A percentile compares a stretch with the other conserved stretches of the same genome.
Conservation (phyloP, 2,888 invertebrate genomes). For the Charanyca ferruginea region DNA sequence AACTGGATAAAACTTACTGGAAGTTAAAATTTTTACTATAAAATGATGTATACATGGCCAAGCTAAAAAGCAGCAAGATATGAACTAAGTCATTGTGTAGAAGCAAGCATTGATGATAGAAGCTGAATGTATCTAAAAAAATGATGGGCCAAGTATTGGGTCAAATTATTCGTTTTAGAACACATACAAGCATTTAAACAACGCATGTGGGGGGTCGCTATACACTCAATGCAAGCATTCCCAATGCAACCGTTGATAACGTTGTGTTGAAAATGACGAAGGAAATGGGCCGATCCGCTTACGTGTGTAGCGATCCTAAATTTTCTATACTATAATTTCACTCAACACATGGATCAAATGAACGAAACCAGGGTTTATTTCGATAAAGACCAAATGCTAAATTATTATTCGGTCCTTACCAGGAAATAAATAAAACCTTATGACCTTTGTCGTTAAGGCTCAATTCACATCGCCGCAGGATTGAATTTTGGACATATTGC, state of each 20-base stretch:
- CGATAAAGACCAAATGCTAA: too few relatives aligned
- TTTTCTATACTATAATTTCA: slow-evolving; percentile 17
- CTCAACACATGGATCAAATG: slow-evolving; percentile 10
- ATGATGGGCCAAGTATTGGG: slow-evolving; percentile 7
- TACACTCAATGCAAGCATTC: too few relatives aligned
- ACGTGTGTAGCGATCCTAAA: too few relatives aligned
- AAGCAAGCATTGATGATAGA: slow-evolving; percentile 42
- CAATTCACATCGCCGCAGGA: too few relatives aligned
- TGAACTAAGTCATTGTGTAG: slow-evolving; percentile 2
- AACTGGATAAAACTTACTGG: background rate
- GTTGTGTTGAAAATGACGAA: too few relatives aligned
- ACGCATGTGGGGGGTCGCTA: too few relatives aligned
- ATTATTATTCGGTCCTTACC: background rate
- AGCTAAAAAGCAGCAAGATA: slow-evolving; percentile 29
- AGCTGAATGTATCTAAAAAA: slow-evolving; percentile 1
- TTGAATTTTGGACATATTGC: too few relatives aligned
- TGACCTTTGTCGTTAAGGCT: background rate
- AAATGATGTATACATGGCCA: background rate
- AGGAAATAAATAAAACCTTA: background rate
- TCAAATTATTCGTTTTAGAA: slow-evolving; percentile 12
- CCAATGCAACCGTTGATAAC: too few relatives aligned
- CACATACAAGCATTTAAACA: background rate
- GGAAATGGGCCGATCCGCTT: too few relatives aligned
- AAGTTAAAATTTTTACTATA: too few relatives aligned
- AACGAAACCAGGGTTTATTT: slow-evolving; percentile 25